Percentiles rank a stretch among this genome's conserved stretches.
phyloP scores from a whole-genome alignment of 2,888 invertebrate species.

The Nymphalis polychloros region DNA sequence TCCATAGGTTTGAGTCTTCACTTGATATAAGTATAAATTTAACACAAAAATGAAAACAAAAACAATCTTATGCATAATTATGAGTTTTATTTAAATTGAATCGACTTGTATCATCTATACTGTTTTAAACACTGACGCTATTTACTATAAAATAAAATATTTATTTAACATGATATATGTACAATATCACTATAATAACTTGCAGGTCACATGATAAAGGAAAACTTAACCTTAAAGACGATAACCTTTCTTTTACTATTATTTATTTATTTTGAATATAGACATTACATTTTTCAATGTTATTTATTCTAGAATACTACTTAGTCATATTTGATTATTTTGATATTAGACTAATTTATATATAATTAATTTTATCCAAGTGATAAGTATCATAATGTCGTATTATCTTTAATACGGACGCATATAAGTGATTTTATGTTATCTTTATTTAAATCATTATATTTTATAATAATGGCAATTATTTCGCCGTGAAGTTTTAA shows the following conservation, averaged over 20 bases:
- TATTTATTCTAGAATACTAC: no score
- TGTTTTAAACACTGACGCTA: neutral
- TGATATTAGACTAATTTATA: no score
- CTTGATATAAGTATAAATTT: conserved; percentile 11
- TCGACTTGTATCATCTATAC: neutral
- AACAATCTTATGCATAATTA: conserved; percentile 5
- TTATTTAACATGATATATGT: neutral
- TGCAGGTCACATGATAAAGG: conserved; percentile 17
- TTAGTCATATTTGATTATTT: no score
- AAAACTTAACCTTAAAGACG: conserved; percentile 10
- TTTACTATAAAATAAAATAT: conserved; percentile 9
- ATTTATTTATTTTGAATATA: neutral
- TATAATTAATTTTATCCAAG: no score
- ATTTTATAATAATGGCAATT: no score
- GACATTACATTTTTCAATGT: no score
- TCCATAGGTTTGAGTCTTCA: neutral
- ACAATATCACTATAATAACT: neutral
- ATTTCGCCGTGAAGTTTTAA: no score
- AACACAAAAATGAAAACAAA: conserved; percentile 9
- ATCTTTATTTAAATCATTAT: no score
- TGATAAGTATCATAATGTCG: no score
- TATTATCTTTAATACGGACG: no score
- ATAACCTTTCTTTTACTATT: conserved; percentile 2
- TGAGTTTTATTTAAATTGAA: neutral
- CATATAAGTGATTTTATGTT: no score